phyloP scores from a whole-genome alignment of 2,797 vertebrate species.

The Myripristis murdjan region DNA sequence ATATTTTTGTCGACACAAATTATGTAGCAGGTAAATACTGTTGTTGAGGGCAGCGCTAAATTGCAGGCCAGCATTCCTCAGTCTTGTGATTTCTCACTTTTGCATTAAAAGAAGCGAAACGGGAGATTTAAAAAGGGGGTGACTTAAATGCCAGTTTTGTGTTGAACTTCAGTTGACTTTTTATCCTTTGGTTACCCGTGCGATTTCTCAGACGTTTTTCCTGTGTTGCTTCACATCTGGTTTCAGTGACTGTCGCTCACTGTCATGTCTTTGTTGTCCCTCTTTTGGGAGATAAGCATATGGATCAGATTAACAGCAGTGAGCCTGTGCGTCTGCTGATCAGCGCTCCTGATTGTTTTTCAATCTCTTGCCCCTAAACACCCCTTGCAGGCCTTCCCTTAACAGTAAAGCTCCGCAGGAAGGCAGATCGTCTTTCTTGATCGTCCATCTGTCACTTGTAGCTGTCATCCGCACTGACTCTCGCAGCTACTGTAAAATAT shows the following conservation, averaged over 20 bases:
- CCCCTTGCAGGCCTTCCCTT: not conserved
- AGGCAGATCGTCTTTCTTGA: slow-evolving; percentile 38
- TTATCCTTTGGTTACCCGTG: slow-evolving; percentile 1
- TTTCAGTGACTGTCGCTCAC: slow-evolving; percentile 22
- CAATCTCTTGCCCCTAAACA: slow-evolving; percentile 43
- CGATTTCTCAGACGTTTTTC: slow-evolving; percentile 1
- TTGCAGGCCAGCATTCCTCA: not conserved
- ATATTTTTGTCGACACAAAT: slow-evolving; percentile 2
- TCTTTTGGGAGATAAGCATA: slow-evolving; percentile 38
- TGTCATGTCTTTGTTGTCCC: slow-evolving; percentile 18
- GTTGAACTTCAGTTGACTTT: not conserved
- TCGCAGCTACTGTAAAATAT: not conserved
- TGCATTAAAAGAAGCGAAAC: slow-evolving; percentile 8
- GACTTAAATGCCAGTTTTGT: slow-evolving; percentile 3
- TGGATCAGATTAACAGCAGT: slow-evolving; percentile 46
- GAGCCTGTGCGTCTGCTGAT: slow-evolving; percentile 49
- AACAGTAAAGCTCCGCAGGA: slow-evolving; percentile 30
- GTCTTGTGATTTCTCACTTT: no score
- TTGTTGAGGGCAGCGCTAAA: slow-evolving; percentile 13
- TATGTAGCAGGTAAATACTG: not conserved
- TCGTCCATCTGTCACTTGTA: slow-evolving; percentile 56
- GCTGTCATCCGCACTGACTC: slow-evolving; percentile 29
- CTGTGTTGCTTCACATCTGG: not conserved
- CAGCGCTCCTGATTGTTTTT: slow-evolving; percentile 31
- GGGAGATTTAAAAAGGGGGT: slow-evolving; percentile 22